Base-by-base conservation (phyloP, 1,140 invertebrate genomes). In the Drosophila cardini region DNA sequence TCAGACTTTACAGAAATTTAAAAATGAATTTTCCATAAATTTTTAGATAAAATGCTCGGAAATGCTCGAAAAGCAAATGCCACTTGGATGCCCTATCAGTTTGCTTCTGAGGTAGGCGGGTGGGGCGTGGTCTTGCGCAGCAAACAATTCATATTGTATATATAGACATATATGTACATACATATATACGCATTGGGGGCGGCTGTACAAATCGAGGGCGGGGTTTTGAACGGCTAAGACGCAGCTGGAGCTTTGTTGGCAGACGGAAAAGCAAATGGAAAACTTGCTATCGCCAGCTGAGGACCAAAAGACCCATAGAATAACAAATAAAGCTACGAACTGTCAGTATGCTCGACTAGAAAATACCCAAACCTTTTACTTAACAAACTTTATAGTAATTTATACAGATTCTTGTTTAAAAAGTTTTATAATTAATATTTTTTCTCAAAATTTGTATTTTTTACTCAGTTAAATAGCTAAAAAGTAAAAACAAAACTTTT, bases 221-320 rank as follows among this genome's bases (percentile, higher is more conserved):
- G 57, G 43, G 16, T 55, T 46, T 62, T 21, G 36, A 46, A 16
- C 1, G 30, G 30, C 26, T 65, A 63, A 67, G 76, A 46, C 83
- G 57, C 86, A 90, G 68, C 78, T 90, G 86, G 72, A 60, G 53
- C 56, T 55, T 53, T 53, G 63, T 11, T 40, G 34, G 21, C 85
- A 90, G 68, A 57, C 53, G 50, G 64, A 32, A 67, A 70, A 55
- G 52, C 72, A 90, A 90, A 86, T 90, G 76, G 50, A 82, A 86
- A 82, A 64, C 67, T 55, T 46, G 42, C 43, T 11, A 55, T 15
- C 46, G 55, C 40, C 86, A 90, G 86, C 53, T 90, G 86, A 50
- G 86, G 56, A 53, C 48, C 9, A 45, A n/a, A n/a, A 21, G 6
- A 26, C 8, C 18, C 40, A 16, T 30, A 70, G 50, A 13, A 45